These are phyloP conservation scores for Crepidodera aurea DNA, from an alignment of 2,888 invertebrate species.

Conservation along the genomic window DNA sequence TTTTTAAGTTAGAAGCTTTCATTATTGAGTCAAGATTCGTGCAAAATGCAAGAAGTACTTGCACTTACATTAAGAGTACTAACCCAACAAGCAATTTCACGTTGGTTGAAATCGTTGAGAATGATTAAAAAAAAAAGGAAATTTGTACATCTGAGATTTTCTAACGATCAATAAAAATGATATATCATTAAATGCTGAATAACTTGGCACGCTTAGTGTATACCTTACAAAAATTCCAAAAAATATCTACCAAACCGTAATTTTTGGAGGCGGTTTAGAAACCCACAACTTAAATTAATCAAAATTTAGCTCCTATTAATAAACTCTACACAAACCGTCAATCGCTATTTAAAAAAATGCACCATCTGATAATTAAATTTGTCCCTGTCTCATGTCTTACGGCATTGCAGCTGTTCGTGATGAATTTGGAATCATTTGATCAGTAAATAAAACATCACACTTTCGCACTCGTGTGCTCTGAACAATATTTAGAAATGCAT, in stretches of 20 bases:
- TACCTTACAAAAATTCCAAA: no score
- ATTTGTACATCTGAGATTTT: no score
- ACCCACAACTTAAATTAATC: not conserved
- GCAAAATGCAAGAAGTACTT: no score
- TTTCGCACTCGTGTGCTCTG: not conserved
- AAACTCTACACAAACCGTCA: not conserved
- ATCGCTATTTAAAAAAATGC: not conserved
- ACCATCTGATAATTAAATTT: not conserved
- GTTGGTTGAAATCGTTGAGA: no score
- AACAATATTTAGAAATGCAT: not conserved
- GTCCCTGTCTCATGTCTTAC: not conserved
- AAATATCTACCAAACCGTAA: not conserved
- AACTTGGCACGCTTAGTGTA: no score
- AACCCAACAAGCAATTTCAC: no score
- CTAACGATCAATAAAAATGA: no score
- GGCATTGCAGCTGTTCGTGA: not conserved
- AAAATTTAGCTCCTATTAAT: not conserved
- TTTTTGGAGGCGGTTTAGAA: not conserved
- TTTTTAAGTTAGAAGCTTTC: no score
- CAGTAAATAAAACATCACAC: not conserved
- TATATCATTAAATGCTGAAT: no score
- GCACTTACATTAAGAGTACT: no score
- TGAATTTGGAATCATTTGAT: not conserved
- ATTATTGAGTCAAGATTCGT: no score
- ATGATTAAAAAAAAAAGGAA: no score